Evolutionary conservation across 2,888 invertebrate genomes (phyloP), one percentile per base, ranked within the genome.

Genomic region (Oeneis ivallda): DNA sequence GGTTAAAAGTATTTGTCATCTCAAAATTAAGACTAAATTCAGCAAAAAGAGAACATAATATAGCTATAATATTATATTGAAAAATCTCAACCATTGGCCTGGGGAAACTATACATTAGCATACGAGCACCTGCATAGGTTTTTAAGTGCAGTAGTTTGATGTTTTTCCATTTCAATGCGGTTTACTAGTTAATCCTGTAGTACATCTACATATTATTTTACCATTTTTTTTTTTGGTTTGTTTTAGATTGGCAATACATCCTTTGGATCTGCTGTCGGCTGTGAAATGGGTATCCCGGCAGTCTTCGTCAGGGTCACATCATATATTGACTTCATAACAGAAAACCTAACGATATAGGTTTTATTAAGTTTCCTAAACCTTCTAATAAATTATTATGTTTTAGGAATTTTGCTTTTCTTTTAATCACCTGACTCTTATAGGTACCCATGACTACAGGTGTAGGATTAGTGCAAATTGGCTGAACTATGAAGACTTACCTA

Each of bases 301-400:
- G 83, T 72, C 11, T 86, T 74, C 70, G 76, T 78, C 3, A 76
- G 86, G n/a, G 79, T 80, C 26, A 80, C 79, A 0, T 81, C 79
- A 2, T 83, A 64, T 73, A 19, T 80, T 4, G 65, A 66, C 56
- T 84, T 82, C 69, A 72, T 83, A 60, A 74, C 72, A n/a, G 69
- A 74, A 67, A 76, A 82, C 64, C 6, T 77, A 74, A 75, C 63
- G 17, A 47, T 19, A 32, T n/a, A n/a, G 11, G 10, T 13, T 49
- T 19, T 19, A 49, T 49, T 19, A 19, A 11, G 4, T 1, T 9
- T 49, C 7, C 2, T 17, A 7, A 47, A 17, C 17, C 7, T 13
- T 15, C 17, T 17, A 47, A 15, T 47, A 9, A 17, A 45, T 10
- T 8, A 3, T 9, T 7, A 8, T 15, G 6, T 15, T n/a, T 43